Conservation (phyloP, 2,888 invertebrate genomes). For the Leptinotarsa peninsularis region DNA sequence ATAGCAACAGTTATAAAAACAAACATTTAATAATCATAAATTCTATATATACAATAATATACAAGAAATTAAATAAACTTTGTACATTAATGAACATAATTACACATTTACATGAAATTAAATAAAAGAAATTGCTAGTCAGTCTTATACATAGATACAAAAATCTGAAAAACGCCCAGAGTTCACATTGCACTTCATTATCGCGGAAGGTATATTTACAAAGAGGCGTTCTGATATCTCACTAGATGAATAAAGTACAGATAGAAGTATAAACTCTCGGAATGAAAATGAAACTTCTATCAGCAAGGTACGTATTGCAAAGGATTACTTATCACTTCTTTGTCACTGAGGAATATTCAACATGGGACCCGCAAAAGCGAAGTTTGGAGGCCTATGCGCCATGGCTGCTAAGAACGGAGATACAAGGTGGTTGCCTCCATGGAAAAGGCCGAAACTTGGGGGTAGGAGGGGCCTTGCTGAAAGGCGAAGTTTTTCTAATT, state of each 20-base stretch:
- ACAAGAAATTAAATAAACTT: slow-evolving; percentile 58
- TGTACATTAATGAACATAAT: slow-evolving; percentile 56
- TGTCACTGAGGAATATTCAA: slow-evolving; percentile 73
- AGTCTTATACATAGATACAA: slow-evolving; percentile 59
- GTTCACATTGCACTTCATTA: slow-evolving; percentile 43
- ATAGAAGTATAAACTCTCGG: slow-evolving; percentile 32
- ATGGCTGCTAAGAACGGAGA: slow-evolving; percentile 77
- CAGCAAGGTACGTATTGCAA: slow-evolving; percentile 23
- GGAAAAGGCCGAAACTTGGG: slow-evolving; percentile 77
- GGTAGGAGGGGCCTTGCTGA: slow-evolving; percentile 85
- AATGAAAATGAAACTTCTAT: slow-evolving; percentile 20
- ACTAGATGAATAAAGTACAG: slow-evolving; percentile 30
- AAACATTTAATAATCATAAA: slow-evolving; percentile 57
- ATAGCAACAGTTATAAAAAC: slow-evolving; percentile 49
- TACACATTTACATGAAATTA: slow-evolving; percentile 55
- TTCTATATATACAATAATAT: slow-evolving; percentile 57
- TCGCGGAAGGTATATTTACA: slow-evolving; percentile 28
- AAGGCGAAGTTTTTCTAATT: slow-evolving; percentile 88
- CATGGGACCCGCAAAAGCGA: slow-evolving; percentile 72
- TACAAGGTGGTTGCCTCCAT: slow-evolving; percentile 71
- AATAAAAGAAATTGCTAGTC: slow-evolving; percentile 58
- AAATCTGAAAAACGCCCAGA: slow-evolving; percentile 43
- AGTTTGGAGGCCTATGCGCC: slow-evolving; percentile 71
- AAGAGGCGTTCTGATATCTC: slow-evolving; percentile 20
- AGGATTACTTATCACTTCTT: slow-evolving; percentile 25